Percentiles rank a stretch among this genome's conserved stretches.
Evolutionary conservation across 2,888 invertebrate species (phyloP).

Genomic region (Drosophila fungiperda): DNA sequence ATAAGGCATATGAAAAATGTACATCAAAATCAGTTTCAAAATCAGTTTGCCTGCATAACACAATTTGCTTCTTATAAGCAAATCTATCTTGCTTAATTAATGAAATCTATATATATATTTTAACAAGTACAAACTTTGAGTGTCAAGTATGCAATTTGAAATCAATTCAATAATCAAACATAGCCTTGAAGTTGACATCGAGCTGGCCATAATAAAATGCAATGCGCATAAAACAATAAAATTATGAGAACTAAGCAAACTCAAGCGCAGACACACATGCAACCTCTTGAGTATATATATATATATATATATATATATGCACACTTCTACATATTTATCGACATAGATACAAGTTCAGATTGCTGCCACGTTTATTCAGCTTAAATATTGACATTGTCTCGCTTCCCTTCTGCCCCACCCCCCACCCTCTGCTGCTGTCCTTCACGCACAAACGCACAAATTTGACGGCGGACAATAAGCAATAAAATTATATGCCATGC

Average conservation of each 20-base stretch:
- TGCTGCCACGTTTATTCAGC: conserved; percentile 53
- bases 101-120: not conserved
- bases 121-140: not conserved
- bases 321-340: not conserved
- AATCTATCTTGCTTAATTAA: not conserved
- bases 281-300: conserved; percentile 29
- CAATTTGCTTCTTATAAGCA: not conserved
- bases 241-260: conserved; percentile 62
- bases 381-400: conserved; percentile 62
- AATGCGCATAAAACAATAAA: conserved; percentile 54
- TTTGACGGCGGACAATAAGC: conserved; percentile 74
- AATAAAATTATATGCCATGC: conserved; percentile 78
- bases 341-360: conserved; percentile 58
- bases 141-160: not conserved
- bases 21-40: no score
- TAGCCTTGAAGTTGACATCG: conserved; percentile 23
- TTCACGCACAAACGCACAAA: conserved; percentile 78
- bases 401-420: not conserved
- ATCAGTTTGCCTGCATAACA: not conserved
- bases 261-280: conserved; percentile 1
- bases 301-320: not conserved
- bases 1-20: not conserved
- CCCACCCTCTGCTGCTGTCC: conserved; percentile 3
- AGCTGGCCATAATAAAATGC: conserved; percentile 48
- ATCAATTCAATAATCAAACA: conserved; percentile 14